These are phyloP conservation scores for Lordiphosa andalusiaca DNA, from an alignment of 2,888 invertebrate species.

Conservation along the genomic window DNA sequence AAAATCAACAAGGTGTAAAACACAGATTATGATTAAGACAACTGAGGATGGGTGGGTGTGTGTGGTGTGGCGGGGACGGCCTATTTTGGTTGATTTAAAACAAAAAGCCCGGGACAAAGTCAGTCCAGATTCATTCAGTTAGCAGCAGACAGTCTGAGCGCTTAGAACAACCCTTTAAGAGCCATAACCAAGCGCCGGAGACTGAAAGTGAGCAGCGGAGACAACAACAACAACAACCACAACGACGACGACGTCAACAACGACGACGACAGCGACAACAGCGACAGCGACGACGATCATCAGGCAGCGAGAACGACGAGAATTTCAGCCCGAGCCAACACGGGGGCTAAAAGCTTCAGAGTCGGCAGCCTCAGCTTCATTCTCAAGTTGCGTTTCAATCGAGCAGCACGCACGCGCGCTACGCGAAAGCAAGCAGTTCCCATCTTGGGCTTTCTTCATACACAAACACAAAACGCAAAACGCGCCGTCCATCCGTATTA, in stretches of 20 bases:
- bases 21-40: conserved; percentile 9
- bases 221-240: conserved; percentile 18
- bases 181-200: conserved; percentile 23
- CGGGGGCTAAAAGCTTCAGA: conserved; percentile 66
- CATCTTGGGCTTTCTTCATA: not conserved
- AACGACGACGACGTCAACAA: conserved; percentile 7
- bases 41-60: not conserved
- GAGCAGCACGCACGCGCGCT: conserved; percentile 27
- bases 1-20: conserved; percentile 9
- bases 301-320: conserved; percentile 20
- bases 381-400: conserved; percentile 65
- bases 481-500: conserved; percentile 46
- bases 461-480: not conserved
- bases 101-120: conserved; percentile 61
- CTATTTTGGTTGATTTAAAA: conserved; percentile 43
- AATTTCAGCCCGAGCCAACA: conserved; percentile 15
- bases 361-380: conserved; percentile 64
- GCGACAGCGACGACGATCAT: too few species aligned
- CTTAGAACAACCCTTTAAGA: conserved; percentile 69
- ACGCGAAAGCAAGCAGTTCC: too few species aligned
- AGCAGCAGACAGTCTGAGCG: conserved; percentile 75
- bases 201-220: conserved; percentile 13
- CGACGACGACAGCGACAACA: conserved; percentile 7
- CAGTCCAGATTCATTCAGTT: conserved; percentile 73
- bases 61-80: not conserved